phyloP scores from a whole-genome alignment of 1,140 invertebrate species.

The Platyura marginata region DNA sequence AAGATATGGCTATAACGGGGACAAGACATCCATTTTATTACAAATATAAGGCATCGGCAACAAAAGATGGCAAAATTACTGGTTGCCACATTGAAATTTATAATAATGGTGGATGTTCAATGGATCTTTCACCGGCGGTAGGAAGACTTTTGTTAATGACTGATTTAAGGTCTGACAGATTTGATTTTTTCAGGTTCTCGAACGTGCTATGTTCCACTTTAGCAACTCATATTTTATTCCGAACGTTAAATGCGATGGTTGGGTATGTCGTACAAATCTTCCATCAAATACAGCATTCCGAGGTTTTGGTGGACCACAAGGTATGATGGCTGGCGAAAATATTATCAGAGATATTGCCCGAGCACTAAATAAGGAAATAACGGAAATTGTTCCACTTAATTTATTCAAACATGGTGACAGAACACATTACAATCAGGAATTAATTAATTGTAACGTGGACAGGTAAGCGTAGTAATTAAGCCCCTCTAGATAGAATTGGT shows the following conservation, averaged over 20 bases:
- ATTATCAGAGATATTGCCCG: constrained; percentile 59
- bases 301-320: constrained; percentile 79
- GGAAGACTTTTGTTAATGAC: constrained; percentile 16
- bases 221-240: constrained; percentile 65
- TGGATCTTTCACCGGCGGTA: constrained; percentile 67
- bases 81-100: constrained; percentile 57
- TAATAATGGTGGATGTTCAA: constrained; percentile 63
- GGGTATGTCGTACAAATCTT: constrained; percentile 66
- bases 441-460: constrained; percentile 55
- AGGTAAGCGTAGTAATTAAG: too few species aligned
- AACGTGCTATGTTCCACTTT: constrained; percentile 60
- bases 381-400: constrained; percentile 31
- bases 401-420: constrained; percentile 61
- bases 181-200: constrained; percentile 36
- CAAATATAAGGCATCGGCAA: constrained; percentile 74
- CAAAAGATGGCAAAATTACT: constrained; percentile 49
- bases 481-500: background rate
- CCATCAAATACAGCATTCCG: constrained; percentile 81
- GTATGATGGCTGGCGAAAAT: constrained; percentile 67
- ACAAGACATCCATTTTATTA: constrained; percentile 74
- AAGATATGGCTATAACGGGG: constrained; percentile 82
- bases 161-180: background rate
- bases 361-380: constrained; percentile 38
- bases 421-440: constrained; percentile 61
- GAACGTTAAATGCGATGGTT: constrained; percentile 42